Base-by-base conservation (phyloP, 2,113 vertebrate species). In the human region DNA sequence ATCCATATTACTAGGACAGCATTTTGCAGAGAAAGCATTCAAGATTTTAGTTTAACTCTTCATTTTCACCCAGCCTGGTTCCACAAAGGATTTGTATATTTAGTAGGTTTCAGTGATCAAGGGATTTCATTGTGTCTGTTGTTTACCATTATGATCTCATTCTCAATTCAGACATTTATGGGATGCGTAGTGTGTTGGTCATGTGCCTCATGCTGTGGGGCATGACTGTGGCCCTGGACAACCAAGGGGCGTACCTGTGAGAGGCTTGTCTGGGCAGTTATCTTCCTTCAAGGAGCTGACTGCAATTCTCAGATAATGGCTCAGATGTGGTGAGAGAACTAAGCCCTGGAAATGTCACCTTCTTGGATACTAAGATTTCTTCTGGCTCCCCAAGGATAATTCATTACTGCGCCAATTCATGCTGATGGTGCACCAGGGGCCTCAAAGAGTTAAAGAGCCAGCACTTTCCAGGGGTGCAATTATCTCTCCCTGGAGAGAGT, bases 321-420 rank as follows among this genome's bases (percentile, higher is more conserved):
- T 84, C 8, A 6, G 73, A n/a, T 0, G 9, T 5, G 38, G 68
- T 5, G 50, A 83, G 87, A 88, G 84, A 70, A 70, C 35, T 0
- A 23, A 93, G 57, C 8, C 75, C 78, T 76, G 35, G 88, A 76
- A 96, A 84, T 89, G 66, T 93, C 89, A 94, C 68, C 76, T 86
- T 82, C 66, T 68, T 43, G 89, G 30, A 20, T 61, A 79, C 87
- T 0, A 38, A 78, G 81, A 57, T 87, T 40, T 95, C 23, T 35
- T 55, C 61, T 81, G 48, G 59, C 30, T 85, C 64, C 52, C 70
- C 5, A 4, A 5, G 50, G 90, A 64, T 70, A 78, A 87, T 55
- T 57, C 93, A 93, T 94, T 72, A 87, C 23, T 81, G 18, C 40
- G 27, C 84, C 87, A 32, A 25, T 0, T 52, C 35, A 9, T 0